Conservation (phyloP, 1,140 invertebrate genomes). For the Periplaneta americana region DNA sequence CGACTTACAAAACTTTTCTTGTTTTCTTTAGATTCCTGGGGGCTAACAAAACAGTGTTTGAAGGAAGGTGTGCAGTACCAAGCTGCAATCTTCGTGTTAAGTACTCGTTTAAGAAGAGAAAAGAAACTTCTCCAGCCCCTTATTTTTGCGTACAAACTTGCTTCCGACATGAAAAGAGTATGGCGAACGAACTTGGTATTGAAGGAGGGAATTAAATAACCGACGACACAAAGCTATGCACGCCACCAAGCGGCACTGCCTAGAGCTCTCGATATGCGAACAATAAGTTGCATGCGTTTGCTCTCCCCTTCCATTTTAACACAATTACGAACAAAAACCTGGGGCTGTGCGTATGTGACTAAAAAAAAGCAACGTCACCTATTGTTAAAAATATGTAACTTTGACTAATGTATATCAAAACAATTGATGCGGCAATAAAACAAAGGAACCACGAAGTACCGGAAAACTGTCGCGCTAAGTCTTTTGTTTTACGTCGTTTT, state of each 20-base stretch:
- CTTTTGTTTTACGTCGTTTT: background rate
- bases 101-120: background rate
- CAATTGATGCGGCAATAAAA: no score
- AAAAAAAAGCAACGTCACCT: background rate
- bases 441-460: background rate
- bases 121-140: background rate
- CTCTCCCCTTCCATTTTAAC: background rate
- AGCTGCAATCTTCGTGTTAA: background rate
- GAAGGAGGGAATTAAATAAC: background rate
- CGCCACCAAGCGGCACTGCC: background rate
- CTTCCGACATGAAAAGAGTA: background rate
- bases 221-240: background rate
- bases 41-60: background rate
- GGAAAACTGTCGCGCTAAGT: background rate
- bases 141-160: background rate
- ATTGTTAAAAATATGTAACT: background rate
- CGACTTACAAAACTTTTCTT: background rate
- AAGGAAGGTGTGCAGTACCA: background rate
- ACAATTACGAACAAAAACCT: background rate
- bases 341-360: background rate
- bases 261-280: background rate
- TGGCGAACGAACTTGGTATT: background rate
- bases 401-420: background rate
- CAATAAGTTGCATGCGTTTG: background rate
- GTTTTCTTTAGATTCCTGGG: background rate